Conservation (phyloP, 2,113 vertebrate species). For the Aleadryas rufinucha region DNA sequence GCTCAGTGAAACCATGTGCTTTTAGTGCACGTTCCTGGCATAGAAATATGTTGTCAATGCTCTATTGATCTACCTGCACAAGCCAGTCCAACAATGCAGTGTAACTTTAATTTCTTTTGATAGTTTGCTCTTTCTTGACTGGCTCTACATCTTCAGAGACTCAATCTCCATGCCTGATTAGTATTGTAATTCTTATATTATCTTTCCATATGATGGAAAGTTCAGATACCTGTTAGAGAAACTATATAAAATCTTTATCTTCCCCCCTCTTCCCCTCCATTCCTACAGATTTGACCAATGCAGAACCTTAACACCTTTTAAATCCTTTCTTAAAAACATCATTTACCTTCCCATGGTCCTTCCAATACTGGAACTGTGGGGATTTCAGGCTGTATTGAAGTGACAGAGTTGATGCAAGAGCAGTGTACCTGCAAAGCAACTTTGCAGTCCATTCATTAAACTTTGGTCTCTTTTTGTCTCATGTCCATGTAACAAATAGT, state of each 20-base stretch:
- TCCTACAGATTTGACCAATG: neutral
- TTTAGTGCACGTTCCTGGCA: neutral
- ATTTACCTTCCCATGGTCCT: neutral
- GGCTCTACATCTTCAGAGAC: neutral
- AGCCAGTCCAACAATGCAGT: neutral
- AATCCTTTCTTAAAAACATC: neutral
- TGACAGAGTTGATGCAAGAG: neutral
- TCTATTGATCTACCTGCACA: neutral
- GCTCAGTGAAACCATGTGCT: neutral
- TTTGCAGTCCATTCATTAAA: neutral
- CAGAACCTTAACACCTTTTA: neutral
- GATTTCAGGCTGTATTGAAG: neutral
- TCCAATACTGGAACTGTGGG: neutral
- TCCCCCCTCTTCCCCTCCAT: accelerated
- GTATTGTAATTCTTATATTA: neutral
- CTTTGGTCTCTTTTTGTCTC: neutral
- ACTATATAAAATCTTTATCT: neutral
- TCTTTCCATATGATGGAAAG: neutral
- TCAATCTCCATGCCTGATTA: neutral
- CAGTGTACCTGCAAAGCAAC: neutral
- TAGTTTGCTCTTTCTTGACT: neutral
- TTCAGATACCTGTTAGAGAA: neutral
- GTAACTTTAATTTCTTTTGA: neutral
- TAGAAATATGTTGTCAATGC: neutral
- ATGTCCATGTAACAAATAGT: neutral